Base-by-base conservation (phyloP, 2,888 invertebrate species). In the Stenchaetothrips biformis region DNA sequence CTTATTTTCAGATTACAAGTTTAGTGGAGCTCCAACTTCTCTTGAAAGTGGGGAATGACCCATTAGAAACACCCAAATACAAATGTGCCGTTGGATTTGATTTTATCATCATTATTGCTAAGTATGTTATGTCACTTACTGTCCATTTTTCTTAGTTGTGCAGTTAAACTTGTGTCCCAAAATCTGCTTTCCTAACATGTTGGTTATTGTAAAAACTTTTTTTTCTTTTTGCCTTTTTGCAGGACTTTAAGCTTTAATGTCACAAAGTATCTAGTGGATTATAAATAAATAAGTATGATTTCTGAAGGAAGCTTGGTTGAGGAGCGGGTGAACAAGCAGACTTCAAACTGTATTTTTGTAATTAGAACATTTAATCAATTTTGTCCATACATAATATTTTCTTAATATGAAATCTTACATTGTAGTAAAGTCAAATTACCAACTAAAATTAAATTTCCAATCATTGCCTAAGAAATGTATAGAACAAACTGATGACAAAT, bases 61-160 rank as follows among this genome's bases (percentile, higher is more conserved):
- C 91, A 85, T 89, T 96, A 48, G 94, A 96, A 82, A 90, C 92
- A 0, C 93, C 95, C 0, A 95, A 95, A 85, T 94, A 95, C 84
- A 96, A 95, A 86, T 97, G 97, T 86, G 92, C 94, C 48, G 93
- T 95, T 7, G 92, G 93, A 21, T 91, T 93, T 74, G 95, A 96
- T 84, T 95, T 95, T 84, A 92, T 96, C 80, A 88, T 91, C 25
- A 90, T 92, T 7, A 91, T 97, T 77, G 91, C 95, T 0, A 93
- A 92, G 84, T 84, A 81, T 79, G 81, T 81, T 49, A 7, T 18
- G 0, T 13, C 48, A 47, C 7, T n/a, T 37, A n/a, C 7, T 78
- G 78, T 48, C n/a, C n/a, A 80, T 79, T 77, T 21, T 47, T 37
- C 62, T 48, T 7, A n/a, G 78, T 21, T 53, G 25, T 79, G 67